phyloP scores from a whole-genome alignment of 1,140 invertebrate species.

The Eupristina koningsbergeri region DNA sequence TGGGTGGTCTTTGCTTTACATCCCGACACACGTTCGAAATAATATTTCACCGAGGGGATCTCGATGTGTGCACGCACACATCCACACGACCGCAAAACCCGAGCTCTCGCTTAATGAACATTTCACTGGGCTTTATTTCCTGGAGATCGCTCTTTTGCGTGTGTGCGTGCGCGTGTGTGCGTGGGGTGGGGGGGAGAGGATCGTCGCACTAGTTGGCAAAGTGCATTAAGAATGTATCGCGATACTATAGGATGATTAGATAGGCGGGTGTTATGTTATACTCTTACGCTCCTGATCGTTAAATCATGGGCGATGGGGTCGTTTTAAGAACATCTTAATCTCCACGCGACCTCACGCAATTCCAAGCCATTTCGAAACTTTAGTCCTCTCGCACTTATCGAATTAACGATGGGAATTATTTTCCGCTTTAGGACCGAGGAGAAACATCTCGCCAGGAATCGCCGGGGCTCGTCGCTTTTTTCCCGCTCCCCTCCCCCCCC shows the following conservation, averaged over 20 bases:
- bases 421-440: not conserved
- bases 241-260: constrained; percentile 7
- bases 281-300: not conserved
- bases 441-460: no score
- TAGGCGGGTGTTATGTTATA: not conserved
- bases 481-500: not conserved
- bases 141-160: no score
- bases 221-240: not conserved
- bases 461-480: not conserved
- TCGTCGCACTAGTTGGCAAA: not conserved
- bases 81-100: not conserved
- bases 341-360: not conserved
- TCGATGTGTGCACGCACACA: not conserved
- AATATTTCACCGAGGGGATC: not conserved
- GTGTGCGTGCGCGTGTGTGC: no score
- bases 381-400: not conserved
- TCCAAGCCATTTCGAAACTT: not conserved
- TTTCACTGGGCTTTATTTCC: constrained; percentile 19
- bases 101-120: not conserved
- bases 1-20: not conserved
- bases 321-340: not conserved
- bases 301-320: not conserved
- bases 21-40: not conserved
- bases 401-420: not conserved
- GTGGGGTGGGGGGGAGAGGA: not conserved